phyloP scores from a whole-genome alignment of 2,888 invertebrate species.

The Diplolepis rosae region DNA sequence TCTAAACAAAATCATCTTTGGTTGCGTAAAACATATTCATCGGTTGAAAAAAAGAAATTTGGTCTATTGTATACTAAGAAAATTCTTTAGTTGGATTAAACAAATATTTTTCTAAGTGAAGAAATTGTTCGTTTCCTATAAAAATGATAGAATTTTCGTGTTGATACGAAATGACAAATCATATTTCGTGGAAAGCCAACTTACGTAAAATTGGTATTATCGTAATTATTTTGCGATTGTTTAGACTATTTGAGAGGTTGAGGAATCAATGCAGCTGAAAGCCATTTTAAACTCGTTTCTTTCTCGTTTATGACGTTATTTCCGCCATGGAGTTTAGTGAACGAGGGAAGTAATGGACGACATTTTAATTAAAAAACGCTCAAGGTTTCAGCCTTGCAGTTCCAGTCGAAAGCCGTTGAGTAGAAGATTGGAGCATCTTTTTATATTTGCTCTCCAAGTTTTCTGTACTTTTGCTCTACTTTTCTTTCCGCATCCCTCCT shows the following conservation, averaged over 20 bases:
- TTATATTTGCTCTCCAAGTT: not conserved
- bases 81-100: too few species aligned
- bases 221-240: slow-evolving; percentile 18
- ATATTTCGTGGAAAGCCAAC: not conserved
- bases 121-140: not conserved
- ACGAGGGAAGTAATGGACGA: slow-evolving; percentile 31
- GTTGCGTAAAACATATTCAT: too few species aligned
- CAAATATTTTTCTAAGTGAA: too few species aligned
- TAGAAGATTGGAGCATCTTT: not conserved
- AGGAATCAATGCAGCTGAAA: slow-evolving; percentile 31
- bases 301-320: slow-evolving; percentile 33
- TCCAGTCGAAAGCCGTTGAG: slow-evolving; percentile 32
- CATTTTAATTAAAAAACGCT: slow-evolving; percentile 39
- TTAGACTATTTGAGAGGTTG: slow-evolving; percentile 15
- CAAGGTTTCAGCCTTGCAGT: slow-evolving; percentile 10
- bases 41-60: too few species aligned
- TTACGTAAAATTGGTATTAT: not conserved
- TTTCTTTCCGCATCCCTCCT: not conserved
- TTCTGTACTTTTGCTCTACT: not conserved
- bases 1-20: too few species aligned
- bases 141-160: not conserved
- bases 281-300: slow-evolving; percentile 33
- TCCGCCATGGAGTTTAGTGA: slow-evolving; percentile 5
- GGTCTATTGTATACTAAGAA: too few species aligned
- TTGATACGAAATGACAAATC: not conserved